phyloP scores from a whole-genome alignment of 2,113 vertebrate species.

The Myrmecobius fasciatus region DNA sequence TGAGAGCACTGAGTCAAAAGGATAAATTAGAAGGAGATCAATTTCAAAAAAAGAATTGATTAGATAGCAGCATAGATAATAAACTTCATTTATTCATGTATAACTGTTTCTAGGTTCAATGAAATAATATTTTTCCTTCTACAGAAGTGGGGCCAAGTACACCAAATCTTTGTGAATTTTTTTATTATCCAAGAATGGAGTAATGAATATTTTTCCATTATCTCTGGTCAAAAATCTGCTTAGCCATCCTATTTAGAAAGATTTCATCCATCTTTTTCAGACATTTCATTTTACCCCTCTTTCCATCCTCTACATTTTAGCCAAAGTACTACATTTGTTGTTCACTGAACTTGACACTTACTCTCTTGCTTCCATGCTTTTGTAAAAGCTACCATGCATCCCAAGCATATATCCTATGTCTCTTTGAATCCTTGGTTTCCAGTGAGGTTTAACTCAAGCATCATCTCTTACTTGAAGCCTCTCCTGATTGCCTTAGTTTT shows the following conservation, averaged over 20 bases:
- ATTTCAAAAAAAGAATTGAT: not conserved
- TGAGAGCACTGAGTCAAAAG: not conserved
- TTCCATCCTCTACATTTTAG: not conserved
- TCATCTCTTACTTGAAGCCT: not conserved
- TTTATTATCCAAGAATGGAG: not conserved
- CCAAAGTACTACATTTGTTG: not conserved
- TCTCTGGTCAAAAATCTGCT: not conserved
- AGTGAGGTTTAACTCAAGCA: not conserved
- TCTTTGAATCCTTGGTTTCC: not conserved
- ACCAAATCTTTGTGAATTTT: not conserved
- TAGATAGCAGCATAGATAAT: not conserved
- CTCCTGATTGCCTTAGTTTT: not conserved
- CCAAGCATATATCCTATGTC: not conserved
- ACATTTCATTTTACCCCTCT: not conserved
- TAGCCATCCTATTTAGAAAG: not conserved
- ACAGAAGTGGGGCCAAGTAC: not conserved
- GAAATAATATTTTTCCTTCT: slow-evolving; percentile 11
- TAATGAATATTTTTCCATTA: not conserved
- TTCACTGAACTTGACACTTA: not conserved
- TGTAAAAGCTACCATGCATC: not conserved
- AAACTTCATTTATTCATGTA: not conserved
- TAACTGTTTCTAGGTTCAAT: not conserved
- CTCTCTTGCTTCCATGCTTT: not conserved
- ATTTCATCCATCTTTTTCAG: not conserved
- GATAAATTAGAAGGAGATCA: not conserved